Conservation (phyloP, 1,140 invertebrate genomes). For the Liolophura sinensis region DNA sequence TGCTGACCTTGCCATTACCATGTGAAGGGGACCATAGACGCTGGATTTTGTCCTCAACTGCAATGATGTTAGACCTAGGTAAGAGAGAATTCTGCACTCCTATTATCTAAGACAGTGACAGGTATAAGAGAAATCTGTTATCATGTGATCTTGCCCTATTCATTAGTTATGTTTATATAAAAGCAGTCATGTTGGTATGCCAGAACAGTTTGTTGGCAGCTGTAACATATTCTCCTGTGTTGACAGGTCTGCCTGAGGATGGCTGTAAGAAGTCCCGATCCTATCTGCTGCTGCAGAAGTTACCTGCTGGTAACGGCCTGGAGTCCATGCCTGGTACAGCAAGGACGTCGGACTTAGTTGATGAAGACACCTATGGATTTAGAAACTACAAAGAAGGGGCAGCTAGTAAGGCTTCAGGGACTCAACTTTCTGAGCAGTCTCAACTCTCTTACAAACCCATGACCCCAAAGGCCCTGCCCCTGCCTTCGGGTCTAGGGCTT, state of each 20-base stretch:
- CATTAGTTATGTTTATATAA: no score
- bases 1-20: conserved; percentile 32
- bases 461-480: conserved; percentile 46
- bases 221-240: not conserved
- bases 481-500: conserved; percentile 41
- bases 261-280: conserved; percentile 44
- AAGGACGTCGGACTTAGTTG: no score
- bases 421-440: conserved; percentile 35
- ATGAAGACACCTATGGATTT: no score
- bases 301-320: conserved; percentile 9
- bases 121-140: no score
- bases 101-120: no score
- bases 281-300: conserved; percentile 40
- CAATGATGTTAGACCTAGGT: conserved; percentile 52
- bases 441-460: conserved; percentile 51
- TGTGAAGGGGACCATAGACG: conserved; percentile 32
- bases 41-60: conserved; percentile 40
- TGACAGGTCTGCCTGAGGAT: conserved; percentile 42
- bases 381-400: conserved; percentile 24
- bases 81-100: conserved; percentile 1
- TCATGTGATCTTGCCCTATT: no score
- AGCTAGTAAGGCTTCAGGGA: conserved; percentile 21
- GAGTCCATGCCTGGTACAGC: no score
- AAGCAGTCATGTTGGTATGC: no score
- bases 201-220: no score